Evolutionary conservation across 53 echinoderm and acorn worm species (phyloP), one percentile per base, ranked within the genome.

Genomic region (Patiria pectinifera): DNA sequence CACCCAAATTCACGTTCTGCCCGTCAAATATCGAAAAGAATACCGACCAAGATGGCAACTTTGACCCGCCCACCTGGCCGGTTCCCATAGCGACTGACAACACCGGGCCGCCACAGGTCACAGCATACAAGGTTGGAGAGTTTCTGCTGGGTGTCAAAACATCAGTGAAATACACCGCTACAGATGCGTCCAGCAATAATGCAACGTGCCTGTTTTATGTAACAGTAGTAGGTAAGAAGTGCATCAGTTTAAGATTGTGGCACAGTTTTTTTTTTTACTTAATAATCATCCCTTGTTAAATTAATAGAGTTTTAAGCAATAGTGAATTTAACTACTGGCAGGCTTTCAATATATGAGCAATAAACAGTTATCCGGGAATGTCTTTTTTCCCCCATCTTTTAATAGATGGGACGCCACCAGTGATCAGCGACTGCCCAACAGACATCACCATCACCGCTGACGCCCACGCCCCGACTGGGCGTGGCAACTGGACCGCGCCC

Each of bases 121-220:
- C 80, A 22, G 4, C 48, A 11, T 26, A 22, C 70, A 21, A 10
- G 43, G 11, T 48, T 14, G 48, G 47, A n/a, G 48, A 81, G 44
- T 90, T 80, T 61, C 13, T 35, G 15, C 69, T 90, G 10, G 90
- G 81, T 9, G 69, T 43, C 12, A 82, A 79, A 66, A 81, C 48
- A 3, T 22, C 69, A 2, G 71, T 90, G 22, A 18, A 11, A 48
- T 94, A 94, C 71, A 13, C n/a, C 6, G 94, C 92, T 48, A 82
- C 78, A 13, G 94, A 94, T 80, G 48, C 70, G 2, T 88, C 78
- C 14, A 89, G 94, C 58, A 94, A 94, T 45, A 92, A 83, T 48
- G 92, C 92, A 12, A 94, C 92, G 4, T 94, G 94, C 61, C 46
- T 45, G 74, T 94, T 94, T 62, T 61, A 66, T 84, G 94, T 94